Conservation (phyloP, 2,797 vertebrate genomes). For the Hippoglossus hippoglossus region DNA sequence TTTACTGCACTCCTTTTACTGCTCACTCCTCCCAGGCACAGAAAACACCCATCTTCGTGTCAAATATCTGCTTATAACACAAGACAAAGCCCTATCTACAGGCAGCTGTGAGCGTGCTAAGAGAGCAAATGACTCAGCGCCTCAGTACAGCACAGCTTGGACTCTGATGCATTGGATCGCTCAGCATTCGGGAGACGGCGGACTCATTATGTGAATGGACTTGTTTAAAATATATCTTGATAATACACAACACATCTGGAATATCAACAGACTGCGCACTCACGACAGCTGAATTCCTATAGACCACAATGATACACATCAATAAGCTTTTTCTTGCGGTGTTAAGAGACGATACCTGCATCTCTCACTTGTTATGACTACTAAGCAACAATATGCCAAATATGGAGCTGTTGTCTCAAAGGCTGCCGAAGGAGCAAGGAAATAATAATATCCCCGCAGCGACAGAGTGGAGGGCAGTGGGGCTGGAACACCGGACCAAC, state of each 20-base stretch:
- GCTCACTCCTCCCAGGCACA: conserved; percentile 65
- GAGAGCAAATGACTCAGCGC: conserved; percentile 69
- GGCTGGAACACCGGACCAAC: conserved; percentile 42
- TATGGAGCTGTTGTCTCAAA: conserved; percentile 32
- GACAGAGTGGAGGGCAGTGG: conserved; percentile 22
- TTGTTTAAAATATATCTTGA: conserved; percentile 43
- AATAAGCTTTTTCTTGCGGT: conserved; percentile 6
- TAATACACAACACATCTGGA: conserved; percentile 32
- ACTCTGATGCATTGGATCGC: conserved; percentile 48
- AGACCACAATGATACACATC: conserved; percentile 18
- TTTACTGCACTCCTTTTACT: conserved; percentile 61
- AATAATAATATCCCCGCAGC: conserved; percentile 48
- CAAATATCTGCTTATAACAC: conserved; percentile 75
- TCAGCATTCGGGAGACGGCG: conserved; percentile 38
- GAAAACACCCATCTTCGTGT: conserved; percentile 74
- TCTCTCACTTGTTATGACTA: conserved; percentile 9
- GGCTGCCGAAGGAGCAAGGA: conserved; percentile 40
- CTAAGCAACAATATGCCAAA: conserved; percentile 21
- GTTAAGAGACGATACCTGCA: conserved; percentile 21
- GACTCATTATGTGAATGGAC: conserved; percentile 34
- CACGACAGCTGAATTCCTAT: conserved; percentile 25
- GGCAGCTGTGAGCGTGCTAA: conserved; percentile 67
- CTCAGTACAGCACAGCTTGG: conserved; percentile 35
- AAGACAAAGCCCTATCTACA: conserved; percentile 76
- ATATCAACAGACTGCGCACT: conserved; percentile 28